Evolutionary conservation across 2,113 vertebrate species (phyloP).

Genomic region (Lepus europaeus): DNA sequence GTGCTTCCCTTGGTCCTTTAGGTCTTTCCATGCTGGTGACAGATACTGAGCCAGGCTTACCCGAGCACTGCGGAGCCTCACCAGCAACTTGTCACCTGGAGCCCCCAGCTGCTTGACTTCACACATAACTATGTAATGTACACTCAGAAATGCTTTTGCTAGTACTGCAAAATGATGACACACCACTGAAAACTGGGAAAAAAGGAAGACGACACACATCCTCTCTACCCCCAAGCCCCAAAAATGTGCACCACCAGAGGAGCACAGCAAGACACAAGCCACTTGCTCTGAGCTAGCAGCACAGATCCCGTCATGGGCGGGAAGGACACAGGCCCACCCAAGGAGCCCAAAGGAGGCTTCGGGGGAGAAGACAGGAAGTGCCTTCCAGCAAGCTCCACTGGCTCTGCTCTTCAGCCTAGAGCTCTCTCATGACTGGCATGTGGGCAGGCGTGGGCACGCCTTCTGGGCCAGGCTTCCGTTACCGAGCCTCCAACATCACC

Average conservation of each 20-base stretch:
- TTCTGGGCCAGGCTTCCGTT: neutral
- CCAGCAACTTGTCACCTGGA: neutral
- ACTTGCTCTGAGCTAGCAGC: neutral
- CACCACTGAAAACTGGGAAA: neutral
- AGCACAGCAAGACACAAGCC: neutral
- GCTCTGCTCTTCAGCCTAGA: neutral
- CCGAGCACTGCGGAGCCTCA: neutral
- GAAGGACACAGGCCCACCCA: neutral
- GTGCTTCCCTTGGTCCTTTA: neutral
- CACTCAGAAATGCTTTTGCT: constrained; percentile 1
- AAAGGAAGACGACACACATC: neutral
- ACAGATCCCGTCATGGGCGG: neutral
- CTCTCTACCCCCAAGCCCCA: neutral
- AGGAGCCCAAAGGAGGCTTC: neutral
- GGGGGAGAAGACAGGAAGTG: neutral
- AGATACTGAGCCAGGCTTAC: neutral
- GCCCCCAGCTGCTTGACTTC: neutral
- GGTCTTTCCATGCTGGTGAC: neutral
- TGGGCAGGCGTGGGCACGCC: neutral
- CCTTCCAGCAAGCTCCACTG: neutral
- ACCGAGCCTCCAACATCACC: neutral
- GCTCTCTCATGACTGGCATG: neutral
- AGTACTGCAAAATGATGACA: neutral
- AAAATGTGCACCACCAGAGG: neutral
- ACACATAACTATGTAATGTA: neutral